These are phyloP conservation scores for Mastacembelus armatus DNA, from an alignment of 2,797 vertebrate genomes.

Conservation along the genomic window DNA sequence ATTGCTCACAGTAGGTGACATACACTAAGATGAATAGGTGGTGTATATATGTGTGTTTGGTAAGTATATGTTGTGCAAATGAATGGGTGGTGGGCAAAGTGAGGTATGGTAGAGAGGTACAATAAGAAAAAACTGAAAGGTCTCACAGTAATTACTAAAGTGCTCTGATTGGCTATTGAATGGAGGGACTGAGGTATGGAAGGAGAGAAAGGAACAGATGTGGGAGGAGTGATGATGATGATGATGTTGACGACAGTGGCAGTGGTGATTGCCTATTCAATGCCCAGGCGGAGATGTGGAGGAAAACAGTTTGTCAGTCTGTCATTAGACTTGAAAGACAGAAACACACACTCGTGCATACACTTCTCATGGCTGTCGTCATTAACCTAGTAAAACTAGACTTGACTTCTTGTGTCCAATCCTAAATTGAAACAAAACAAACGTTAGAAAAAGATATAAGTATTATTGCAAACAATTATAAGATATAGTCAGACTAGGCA, in stretches of 20 bases:
- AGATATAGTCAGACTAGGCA: too few relatives aligned
- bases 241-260: conserved; percentile 1
- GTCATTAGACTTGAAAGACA: conserved; percentile 5
- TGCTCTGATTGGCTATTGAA: conserved; percentile 53
- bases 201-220: conserved; percentile 39
- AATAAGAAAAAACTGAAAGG: conserved; percentile 7
- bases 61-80: too few relatives aligned
- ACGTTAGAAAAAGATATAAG: too few relatives aligned
- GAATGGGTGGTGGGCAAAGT: not conserved
- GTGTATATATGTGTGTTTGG: too few relatives aligned
- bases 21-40: too few relatives aligned
- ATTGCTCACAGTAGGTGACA: too few relatives aligned
- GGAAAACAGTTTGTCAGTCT: not conserved
- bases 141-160: not conserved
- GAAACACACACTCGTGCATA: not conserved
- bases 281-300: conserved; percentile 22
- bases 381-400: too few relatives aligned
- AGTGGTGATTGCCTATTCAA: conserved; percentile 41
- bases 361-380: not conserved
- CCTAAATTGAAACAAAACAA: too few relatives aligned
- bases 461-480: too few relatives aligned
- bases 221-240: conserved; percentile 8
- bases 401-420: too few relatives aligned
- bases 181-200: conserved; percentile 6
- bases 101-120: not conserved